phyloP scores from a whole-genome alignment of 2,888 invertebrate genomes.

The Eristalis pertinax region DNA sequence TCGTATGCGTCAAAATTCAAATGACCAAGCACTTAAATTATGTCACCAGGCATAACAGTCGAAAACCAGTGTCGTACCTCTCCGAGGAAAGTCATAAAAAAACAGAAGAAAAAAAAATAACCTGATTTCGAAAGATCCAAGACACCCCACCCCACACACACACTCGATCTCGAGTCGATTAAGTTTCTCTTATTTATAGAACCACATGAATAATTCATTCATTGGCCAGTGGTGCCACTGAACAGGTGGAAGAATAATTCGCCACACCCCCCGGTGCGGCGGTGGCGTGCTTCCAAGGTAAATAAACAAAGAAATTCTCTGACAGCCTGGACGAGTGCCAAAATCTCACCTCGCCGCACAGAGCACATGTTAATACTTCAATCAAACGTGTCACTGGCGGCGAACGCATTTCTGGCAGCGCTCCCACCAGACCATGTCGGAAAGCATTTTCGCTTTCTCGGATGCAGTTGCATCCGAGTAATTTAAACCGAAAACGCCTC shows the following conservation, averaged over 20 bases:
- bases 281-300: slow-evolving; percentile 11
- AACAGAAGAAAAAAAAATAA: background rate
- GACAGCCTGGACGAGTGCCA: slow-evolving; percentile 10
- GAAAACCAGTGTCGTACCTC: background rate
- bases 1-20: slow-evolving; percentile 17
- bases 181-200: slow-evolving; percentile 13
- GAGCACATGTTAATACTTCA: slow-evolving; percentile 27
- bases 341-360: slow-evolving; percentile 32
- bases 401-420: slow-evolving; percentile 9
- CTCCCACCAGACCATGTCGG: slow-evolving; percentile 22
- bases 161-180: background rate
- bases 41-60: slow-evolving; percentile 8
- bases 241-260: background rate
- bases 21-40: background rate
- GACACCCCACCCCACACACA: background rate
- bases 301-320: background rate
- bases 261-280: slow-evolving; percentile 28
- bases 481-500: background rate
- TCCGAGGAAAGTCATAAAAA: background rate
- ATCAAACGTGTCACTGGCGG: background rate
- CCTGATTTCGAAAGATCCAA: background rate
- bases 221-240: background rate
- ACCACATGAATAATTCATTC: background rate
- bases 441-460: background rate
- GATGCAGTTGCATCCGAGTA: background rate